Evolutionary conservation across 2,113 vertebrate genomes (phyloP), one percentile per base, ranked within the genome.

Genomic region (Myiopsitta monachus): DNA sequence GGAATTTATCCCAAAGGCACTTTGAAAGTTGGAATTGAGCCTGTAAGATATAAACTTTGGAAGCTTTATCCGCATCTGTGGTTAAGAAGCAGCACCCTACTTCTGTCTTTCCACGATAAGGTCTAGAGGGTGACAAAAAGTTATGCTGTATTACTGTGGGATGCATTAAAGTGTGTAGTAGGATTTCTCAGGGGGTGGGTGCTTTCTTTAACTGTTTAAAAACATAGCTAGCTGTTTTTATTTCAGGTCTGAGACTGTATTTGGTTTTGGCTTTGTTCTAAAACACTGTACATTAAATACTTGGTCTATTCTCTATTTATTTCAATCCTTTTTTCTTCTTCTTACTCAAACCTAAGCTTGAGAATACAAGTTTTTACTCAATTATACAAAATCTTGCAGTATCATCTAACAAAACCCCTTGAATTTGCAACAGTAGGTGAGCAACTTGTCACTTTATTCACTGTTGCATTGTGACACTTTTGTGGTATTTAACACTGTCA

Each of bases 401-500:
- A 55, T 85, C 83, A 52, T 51, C 8, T 46, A 49, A 86, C 38
- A 89, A 90, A 94, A 30, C 47, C 43, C 43, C 73, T 90, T 88
- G 63, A 61, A 67, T 84, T 95, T 93, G 52, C 87, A 95, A 6
- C 11, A 30, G 15, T n/a, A 83, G 66, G 36, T 83, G 52, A 95
- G 76, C 24, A 63, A 93, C 49, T 68, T 91, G 61, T 76, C 72
- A 87, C 68, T 94, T 93, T 46, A 94, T 30, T 78, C 54, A 27
- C 82, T 85, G 8, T 83, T 95, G 73, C 83, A 73, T 84, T 92
- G 77, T 89, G 87, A 91, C 63, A 57, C 46, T 70, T 85, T 79
- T 81, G 85, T 78, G 95, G 68, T 96, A 96, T 97, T 98, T 98
- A 94, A 94, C 46, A 41, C 31, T 85, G 94, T 83, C 41, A 94